phyloP scores from a whole-genome alignment of 2,113 vertebrate genomes.

The Chlorocebus sabaeus region DNA sequence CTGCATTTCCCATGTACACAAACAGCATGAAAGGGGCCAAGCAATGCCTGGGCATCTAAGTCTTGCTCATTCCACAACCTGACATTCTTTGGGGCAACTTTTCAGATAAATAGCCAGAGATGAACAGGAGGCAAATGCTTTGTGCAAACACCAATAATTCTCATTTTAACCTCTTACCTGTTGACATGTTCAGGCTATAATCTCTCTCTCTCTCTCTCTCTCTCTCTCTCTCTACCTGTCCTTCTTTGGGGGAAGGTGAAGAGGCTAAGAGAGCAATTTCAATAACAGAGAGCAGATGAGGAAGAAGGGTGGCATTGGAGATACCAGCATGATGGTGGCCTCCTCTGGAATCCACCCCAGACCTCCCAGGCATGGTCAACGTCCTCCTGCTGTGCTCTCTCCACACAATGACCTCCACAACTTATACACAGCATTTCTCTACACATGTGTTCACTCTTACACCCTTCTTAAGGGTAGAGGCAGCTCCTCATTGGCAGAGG shows the following conservation, averaged over 20 bases:
- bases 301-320: not conserved
- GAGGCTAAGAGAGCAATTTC: not conserved
- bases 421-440: not conserved
- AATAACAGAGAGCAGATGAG: too few relatives aligned
- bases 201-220: not conserved
- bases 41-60: not conserved
- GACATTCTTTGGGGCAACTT: slow-evolving; percentile 42
- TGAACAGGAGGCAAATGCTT: slow-evolving; percentile 38
- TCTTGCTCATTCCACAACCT: slow-evolving; percentile 13
- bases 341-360: accelerated
- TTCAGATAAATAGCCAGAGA: slow-evolving; percentile 40
- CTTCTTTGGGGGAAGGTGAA: not conserved
- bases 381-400: too few relatives aligned
- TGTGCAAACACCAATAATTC: slow-evolving; percentile 47
- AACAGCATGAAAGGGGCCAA: not conserved
- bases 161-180: not conserved
- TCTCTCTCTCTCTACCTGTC: not conserved
- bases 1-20: slow-evolving; percentile 10
- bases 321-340: not conserved
- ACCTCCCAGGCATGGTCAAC: too few relatives aligned
- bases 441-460: too few relatives aligned
- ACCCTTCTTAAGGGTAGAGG: not conserved
- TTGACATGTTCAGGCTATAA: not conserved
- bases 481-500: not conserved
- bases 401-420: not conserved